Evolutionary conservation across 2,113 vertebrate genomes (phyloP), one percentile per base, ranked within the genome.

Genomic region (Setophaga petechia): DNA sequence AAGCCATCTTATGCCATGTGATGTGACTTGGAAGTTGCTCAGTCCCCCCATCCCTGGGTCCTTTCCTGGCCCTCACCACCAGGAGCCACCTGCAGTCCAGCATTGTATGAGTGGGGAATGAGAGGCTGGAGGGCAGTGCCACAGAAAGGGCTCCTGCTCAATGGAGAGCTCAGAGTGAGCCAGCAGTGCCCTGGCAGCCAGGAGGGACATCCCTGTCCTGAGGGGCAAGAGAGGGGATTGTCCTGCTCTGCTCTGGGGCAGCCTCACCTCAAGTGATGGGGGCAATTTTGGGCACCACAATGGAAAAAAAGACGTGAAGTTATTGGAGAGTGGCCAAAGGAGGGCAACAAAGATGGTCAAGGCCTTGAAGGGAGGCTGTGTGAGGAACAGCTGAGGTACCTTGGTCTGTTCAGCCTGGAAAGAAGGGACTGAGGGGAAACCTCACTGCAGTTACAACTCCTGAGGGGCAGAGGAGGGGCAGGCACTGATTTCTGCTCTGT

Each of bases 371-470:
- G 2, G 62, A 16, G 25, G 62, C 24, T 1, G 0, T 7, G 1
- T 35, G 20, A 49, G 17, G 28, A 54, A 4, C 28, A 0, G 31
- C 37, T 86, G 72, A 31, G 62, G 52, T 4, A 31, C 3, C 37
- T 35, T 2, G 44, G 62, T 76, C 21, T 67, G 72, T 22, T 13
- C 52, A 43, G 44, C 13, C 52, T 59, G 72, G 72, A 58, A 9
- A 39, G 41, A 3, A 35, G 18, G 22, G 49, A 2, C 25, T 59
- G 62, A 86, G 52, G 25, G 24, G 35, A 51, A 25, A 31, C 9
- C 44, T 58, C 83, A 22, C 0, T 51, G 62, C 52, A 67, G 44
- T 4, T 0, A 43, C 35, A 76, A 0, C 8, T 35, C 0, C 46
- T 41, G 52, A 67, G 25, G 15, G 82, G 49, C 0, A 12, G 4